Conservation (phyloP, 2,888 invertebrate species). For the Drosophila mercatorum region DNA sequence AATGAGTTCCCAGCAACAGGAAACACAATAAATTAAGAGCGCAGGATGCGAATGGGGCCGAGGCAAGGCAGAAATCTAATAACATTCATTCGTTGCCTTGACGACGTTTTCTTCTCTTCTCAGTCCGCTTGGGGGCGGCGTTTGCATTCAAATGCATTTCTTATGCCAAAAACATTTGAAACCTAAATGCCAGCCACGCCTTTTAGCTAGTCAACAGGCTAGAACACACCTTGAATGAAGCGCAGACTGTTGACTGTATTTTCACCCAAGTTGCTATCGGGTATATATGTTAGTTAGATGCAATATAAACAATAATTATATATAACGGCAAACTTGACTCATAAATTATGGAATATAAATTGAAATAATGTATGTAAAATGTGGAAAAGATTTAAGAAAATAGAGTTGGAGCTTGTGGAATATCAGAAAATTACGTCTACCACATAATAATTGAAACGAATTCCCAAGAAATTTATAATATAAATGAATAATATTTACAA, state of each 20-base stretch:
- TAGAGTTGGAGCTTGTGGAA: background rate
- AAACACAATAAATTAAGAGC: conserved; percentile 62
- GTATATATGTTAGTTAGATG: background rate
- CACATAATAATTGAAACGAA: background rate
- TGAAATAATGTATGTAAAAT: background rate
- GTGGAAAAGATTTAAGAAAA: background rate
- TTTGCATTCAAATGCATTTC: conserved; percentile 32
- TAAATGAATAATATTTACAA: background rate
- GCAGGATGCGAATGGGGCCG: conserved; percentile 31
- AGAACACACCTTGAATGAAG: conserved; percentile 46
- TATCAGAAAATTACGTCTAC: no score
- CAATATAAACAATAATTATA: no score
- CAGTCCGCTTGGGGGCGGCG: conserved; percentile 10
- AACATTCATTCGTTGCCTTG: conserved; percentile 42
- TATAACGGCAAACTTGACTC: background rate
- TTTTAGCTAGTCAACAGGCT: conserved; percentile 13
- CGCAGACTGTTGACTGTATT: conserved; percentile 2
- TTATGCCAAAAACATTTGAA: conserved; percentile 48
- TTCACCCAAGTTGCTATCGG: background rate
- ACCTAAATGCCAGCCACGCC: conserved; percentile 64
- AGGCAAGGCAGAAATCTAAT: conserved; percentile 49
- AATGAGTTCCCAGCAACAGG: conserved; percentile 31
- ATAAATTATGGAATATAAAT: background rate
- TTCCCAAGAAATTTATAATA: background rate
- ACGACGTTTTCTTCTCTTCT: conserved; percentile 33